Evolutionary conservation across 2,797 vertebrate species (phyloP).

Genomic region (Knipowitschia caucasica): DNA sequence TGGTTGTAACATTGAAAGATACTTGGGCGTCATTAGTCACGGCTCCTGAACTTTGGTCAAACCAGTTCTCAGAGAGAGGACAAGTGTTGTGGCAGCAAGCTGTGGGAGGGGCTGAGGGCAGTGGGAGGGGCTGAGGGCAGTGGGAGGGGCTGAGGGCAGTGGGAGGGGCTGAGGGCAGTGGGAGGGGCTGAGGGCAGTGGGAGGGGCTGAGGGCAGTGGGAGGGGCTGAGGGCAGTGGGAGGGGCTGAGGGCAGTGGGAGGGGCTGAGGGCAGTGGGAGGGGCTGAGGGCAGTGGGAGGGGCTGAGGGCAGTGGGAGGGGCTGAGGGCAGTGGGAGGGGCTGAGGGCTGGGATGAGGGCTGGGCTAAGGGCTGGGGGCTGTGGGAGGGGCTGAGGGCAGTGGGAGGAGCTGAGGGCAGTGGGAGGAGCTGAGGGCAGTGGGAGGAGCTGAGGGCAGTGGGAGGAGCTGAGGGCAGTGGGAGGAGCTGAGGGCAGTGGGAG

Average conservation of each 20-base stretch:
- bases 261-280: conserved; percentile 43
- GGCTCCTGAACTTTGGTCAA: conserved; percentile 1
- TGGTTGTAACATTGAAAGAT: neutral
- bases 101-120: conserved; percentile 34
- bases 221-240: too few relatives aligned
- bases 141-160: conserved; percentile 45
- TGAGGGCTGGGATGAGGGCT: conserved; percentile 44
- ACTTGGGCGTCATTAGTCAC: too few relatives aligned
- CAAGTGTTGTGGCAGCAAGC: conserved; percentile 38
- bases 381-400: conserved; percentile 47
- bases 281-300: too few relatives aligned
- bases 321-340: conserved; percentile 45
- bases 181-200: conserved; percentile 35
- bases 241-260: conserved; percentile 37
- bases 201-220: conserved; percentile 47
- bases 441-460: conserved; percentile 36
- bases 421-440: too few relatives aligned
- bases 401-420: conserved; percentile 37
- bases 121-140: conserved; percentile 41
- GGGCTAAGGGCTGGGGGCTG: conserved; percentile 49
- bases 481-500: too few relatives aligned
- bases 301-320: conserved; percentile 39
- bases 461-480: conserved; percentile 45
- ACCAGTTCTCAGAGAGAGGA: conserved; percentile 31
- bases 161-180: too few relatives aligned